phyloP scores from a whole-genome alignment of 2,113 vertebrate genomes.

The Microcebus lehilahytsara region DNA sequence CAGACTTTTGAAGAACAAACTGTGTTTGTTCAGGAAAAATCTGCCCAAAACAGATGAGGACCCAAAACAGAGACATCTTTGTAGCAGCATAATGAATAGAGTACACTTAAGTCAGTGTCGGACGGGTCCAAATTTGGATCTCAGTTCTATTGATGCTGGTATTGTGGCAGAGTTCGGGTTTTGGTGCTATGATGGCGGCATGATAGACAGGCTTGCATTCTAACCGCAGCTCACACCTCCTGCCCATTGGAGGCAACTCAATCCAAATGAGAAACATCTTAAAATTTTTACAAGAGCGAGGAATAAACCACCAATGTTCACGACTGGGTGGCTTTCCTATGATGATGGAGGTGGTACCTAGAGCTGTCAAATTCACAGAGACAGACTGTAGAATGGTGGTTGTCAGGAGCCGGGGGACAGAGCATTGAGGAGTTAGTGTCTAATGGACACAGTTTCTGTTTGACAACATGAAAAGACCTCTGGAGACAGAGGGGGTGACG shows the following conservation, averaged over 20 bases:
- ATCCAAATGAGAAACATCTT: background rate
- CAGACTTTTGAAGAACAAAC: background rate
- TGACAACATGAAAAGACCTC: background rate
- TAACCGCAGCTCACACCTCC: background rate
- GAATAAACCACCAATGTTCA: background rate
- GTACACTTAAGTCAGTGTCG: background rate
- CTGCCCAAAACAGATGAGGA: background rate
- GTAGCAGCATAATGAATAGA: background rate
- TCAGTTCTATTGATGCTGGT: background rate
- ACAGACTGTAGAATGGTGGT: background rate
- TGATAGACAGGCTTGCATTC: background rate
- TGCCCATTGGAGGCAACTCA: background rate
- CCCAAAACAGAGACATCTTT: background rate
- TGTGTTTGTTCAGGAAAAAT: background rate
- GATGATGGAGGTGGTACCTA: background rate
- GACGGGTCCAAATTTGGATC: background rate
- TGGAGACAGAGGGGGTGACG: background rate
- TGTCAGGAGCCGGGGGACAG: background rate
- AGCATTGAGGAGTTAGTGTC: background rate
- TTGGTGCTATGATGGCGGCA: rapidly evolving
- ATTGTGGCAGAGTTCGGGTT: background rate
- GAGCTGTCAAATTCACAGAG: background rate
- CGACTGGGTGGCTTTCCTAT: background rate
- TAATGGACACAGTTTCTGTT: background rate
- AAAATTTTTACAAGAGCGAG: background rate